Conservation (phyloP, 1,140 invertebrate genomes). For the Lepidurus couesii region DNA sequence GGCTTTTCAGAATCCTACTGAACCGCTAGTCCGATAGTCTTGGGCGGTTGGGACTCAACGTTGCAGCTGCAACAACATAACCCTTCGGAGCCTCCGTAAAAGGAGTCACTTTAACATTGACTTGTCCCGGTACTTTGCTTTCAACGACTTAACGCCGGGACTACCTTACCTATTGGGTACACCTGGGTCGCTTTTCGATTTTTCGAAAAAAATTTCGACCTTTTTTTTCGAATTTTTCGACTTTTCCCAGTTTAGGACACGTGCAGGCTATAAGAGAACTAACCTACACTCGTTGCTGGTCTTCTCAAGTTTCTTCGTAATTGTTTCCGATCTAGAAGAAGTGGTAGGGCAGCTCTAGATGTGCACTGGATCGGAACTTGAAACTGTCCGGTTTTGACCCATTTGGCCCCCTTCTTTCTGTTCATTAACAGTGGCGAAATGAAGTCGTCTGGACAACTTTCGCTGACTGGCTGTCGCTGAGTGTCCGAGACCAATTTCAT, state of each 20-base stretch:
- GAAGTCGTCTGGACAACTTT: conserved; percentile 17
- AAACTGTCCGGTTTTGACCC: background rate
- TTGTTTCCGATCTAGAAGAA: no score
- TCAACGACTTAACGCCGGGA: background rate
- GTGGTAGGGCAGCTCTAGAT: background rate
- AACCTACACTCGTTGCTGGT: no score
- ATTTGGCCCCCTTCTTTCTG: background rate
- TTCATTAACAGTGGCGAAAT: background rate
- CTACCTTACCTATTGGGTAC: background rate
- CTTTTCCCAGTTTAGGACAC: no score
- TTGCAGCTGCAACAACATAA: background rate
- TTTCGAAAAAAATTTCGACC: no score
- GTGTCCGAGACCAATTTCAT: background rate
- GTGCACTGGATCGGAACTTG: background rate
- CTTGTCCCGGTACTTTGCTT: background rate
- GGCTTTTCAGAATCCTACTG: no score
- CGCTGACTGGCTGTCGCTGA: background rate
- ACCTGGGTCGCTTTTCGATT: background rate
- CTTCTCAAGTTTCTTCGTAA: no score
- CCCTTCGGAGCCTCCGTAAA: background rate
- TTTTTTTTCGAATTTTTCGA: no score
- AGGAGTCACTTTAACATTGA: background rate
- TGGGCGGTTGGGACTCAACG: background rate
- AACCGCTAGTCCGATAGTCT: no score
- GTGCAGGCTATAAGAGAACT: no score